Evolutionary conservation across 2,888 invertebrate species (phyloP).

Genomic region (Aspidiotus destructor): DNA sequence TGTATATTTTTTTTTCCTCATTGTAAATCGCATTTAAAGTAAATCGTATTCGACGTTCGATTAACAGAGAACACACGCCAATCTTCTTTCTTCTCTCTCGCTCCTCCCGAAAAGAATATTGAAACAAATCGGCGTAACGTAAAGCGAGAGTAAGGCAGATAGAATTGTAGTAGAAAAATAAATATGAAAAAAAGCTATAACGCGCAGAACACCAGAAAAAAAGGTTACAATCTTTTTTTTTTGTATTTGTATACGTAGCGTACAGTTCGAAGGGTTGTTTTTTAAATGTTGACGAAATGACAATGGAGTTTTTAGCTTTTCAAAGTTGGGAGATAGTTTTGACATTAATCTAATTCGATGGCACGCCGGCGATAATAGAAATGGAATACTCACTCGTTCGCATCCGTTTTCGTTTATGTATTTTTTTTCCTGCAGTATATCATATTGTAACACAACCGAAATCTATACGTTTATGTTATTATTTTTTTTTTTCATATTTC

Average conservation of each 20-base stretch:
- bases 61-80: conserved; percentile 22
- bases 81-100: not conserved
- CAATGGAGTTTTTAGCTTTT: conserved; percentile 31
- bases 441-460: too few species aligned
- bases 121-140: too few species aligned
- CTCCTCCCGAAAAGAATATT: not conserved
- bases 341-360: conserved; percentile 32
- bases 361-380: conserved; percentile 28
- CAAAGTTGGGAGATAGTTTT: conserved; percentile 18
- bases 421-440: not conserved
- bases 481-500: too few species aligned
- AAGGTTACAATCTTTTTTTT: conserved; percentile 18
- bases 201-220: conserved; percentile 1
- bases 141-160: conserved; percentile 1
- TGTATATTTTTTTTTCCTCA: conserved; percentile 14
- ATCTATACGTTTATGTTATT: too few species aligned
- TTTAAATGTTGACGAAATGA: conserved; percentile 31
- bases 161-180: conserved; percentile 24
- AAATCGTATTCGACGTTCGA: conserved; percentile 32
- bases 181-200: conserved; percentile 13
- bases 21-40: conserved; percentile 32
- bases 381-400: conserved; percentile 16
- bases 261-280: conserved; percentile 29
- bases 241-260: conserved; percentile 1
- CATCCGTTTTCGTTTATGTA: conserved; percentile 25